Base-by-base conservation (phyloP, 2,797 vertebrate species). In the Ficedula albicollis region DNA sequence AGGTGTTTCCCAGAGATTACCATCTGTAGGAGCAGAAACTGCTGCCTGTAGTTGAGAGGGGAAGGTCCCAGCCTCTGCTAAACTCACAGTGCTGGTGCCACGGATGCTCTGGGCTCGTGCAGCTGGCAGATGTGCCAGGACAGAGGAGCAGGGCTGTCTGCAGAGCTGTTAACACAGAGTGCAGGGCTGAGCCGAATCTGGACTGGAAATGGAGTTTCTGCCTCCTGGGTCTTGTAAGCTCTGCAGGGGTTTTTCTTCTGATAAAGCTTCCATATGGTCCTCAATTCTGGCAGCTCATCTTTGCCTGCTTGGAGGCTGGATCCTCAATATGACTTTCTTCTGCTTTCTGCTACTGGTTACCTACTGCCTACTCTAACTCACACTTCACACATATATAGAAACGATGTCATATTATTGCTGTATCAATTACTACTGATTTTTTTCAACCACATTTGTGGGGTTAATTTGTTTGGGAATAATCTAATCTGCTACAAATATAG, bases 231-330 rank as follows among this genome's bases (percentile, higher is more conserved):
- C 90, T 94, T 94, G 94, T 97, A 95, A 93, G 72, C 90, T 92
- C 94, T 94, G 94, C 34, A 91, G 96, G 95, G 83, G 85, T 94
- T 74, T 90, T 95, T 95, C 95, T 96, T 95, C 95, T 93, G 95
- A 96, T 95, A 95, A 96, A 93, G 80, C 94, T 95, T 95, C 95
- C 95, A 96, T 97, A 96, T 96, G 95, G 91, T 96, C 87, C 41
- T 93, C 91, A 79, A 56, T 96, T 76, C 80, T 96, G 95, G 95
- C 94, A 95, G 84, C 73, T 94, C 83, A 21, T 96, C 93, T 91
- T 87, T 77, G 91, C 74, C 63, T 91, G 27, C 96, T 94, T 95
- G 95, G 89, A 93, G 87, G 78, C 63, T 94, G 56, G 74, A 88
- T 96, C 84, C 54, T 96, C 83, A 79, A 84, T 76, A 88, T 68